Base-by-base conservation (phyloP, 2,113 vertebrate species). In the Panthera leo region DNA sequence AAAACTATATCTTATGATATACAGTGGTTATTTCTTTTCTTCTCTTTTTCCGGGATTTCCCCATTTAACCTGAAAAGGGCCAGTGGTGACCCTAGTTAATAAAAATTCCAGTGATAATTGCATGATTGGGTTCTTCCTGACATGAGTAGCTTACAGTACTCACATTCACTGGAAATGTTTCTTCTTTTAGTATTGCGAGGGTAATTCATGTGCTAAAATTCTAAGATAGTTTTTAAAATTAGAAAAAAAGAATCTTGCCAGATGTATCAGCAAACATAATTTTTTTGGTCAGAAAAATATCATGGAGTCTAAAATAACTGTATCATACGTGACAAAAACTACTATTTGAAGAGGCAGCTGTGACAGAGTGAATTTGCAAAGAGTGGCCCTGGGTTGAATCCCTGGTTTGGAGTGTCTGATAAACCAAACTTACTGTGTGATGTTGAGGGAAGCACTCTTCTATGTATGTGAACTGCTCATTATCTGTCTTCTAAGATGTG, bases 71-170 rank as follows among this genome's bases (percentile, higher is more conserved):
- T 93, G 58, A 75, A 91, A 94, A 90, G 11, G 95, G 36, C 12
- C 89, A 79, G 14, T 68, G 55, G 73, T 94, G 84, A 89, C 39
- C 84, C 68, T 13, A 65, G 39, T 68, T 89, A 97, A 73, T 51
- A 68, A 95, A 70, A 95, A 89, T 80, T 36, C 18, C 31, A 84
- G 42, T 71, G 71, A n/a, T 55, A 90, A 98, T 95, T 91, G 76
- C 15, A 31, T 45, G 94, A 91, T 63, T 88, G 78, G 39, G 16
- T 79, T 71, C 65, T 79, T 45, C 45, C 70, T 89, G 76, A 39
- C 42, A 68, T 73, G 68, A 94, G 63, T 42, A 79, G 16, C 31
- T 63, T 79, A 42, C 3, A 75, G 29, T 27, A 16, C 6, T 86
- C 84, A 85, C 9, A 83, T 21, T 93, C n/a, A 48, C 34, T 39